A percentile compares a stretch with the other conserved stretches of the same genome.
Evolutionary conservation across 2,113 vertebrate species (phyloP).

Genomic region (Zosterops hypoxanthus): DNA sequence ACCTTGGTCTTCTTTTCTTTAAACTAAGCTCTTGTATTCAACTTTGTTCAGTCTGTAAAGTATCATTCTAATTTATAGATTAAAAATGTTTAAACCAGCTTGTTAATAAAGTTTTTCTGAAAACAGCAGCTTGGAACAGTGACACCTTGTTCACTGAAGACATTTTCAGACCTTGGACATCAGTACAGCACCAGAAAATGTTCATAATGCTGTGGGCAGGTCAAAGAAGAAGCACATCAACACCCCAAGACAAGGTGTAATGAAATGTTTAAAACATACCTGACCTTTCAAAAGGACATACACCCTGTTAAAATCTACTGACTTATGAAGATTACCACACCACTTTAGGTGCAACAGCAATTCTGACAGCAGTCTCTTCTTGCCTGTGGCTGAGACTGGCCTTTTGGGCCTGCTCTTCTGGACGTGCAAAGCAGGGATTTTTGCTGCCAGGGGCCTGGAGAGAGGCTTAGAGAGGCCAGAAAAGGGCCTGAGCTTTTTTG

Average conservation of each 20-base stretch:
- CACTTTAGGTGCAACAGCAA: neutral
- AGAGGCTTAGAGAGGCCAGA: neutral
- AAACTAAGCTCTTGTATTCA: neutral
- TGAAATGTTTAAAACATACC: slow-evolving; percentile 47
- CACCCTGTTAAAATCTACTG: slow-evolving; percentile 38
- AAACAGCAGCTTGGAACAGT: neutral
- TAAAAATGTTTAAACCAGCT: neutral
- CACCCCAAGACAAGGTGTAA: neutral
- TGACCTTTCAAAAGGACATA: slow-evolving; percentile 62
- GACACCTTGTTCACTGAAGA: neutral
- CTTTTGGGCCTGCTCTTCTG: slow-evolving; percentile 29
- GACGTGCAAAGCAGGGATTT: neutral
- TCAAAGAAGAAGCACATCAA: neutral
- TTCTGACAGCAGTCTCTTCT: neutral
- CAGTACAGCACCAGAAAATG: neutral
- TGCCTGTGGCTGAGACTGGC: slow-evolving; percentile 35
- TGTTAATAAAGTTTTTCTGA: neutral
- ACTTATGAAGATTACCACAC: slow-evolving; percentile 30
- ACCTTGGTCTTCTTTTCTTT: neutral
- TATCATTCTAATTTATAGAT: neutral
- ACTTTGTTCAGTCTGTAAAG: neutral
- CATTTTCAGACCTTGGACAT: neutral
- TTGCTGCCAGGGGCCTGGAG: neutral
- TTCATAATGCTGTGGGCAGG: neutral
- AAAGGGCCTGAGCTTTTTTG: neutral